Evolutionary conservation across 30 jellyfish, hydroid and myxozoan species (phyloP), one percentile per base, ranked within the genome.

Genomic region (Phacellophora camtschatica): DNA sequence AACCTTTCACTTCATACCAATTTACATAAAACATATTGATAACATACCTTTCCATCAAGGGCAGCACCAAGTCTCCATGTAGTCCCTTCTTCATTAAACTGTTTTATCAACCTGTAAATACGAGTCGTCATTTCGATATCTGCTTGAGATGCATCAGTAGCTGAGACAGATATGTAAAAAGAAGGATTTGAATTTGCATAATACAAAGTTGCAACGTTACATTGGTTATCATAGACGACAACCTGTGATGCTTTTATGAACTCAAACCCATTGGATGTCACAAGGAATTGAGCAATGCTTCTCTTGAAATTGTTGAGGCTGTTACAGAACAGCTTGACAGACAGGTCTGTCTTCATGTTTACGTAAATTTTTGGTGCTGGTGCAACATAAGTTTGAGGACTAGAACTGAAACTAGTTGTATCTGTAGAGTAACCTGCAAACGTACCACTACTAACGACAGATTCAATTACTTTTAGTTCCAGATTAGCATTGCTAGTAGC

Each of bases 41-140:
- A n/a, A n/a, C n/a, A n/a, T 62, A 88, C 97, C 90, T 80, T 65
- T 6, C 48, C 55, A 58, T 58, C 88, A 43, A 88, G 62, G 4
- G 92, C 81, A 16, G 88, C 87, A 24, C 94, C 62, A 36, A 88
- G 75, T 20, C 88, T 66, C 94, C 97, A 71, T 9, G 94, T 79
- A 30, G 97, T 75, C 10, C 94, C 95, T 78, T 88, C 97, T 9
- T 42, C 72, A 33, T 69, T 37, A 36, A 71, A 63, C 39, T 88
- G 97, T 27, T 61, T 20, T 20, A 88, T 49, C 24, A 88, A 71
- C 59, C 37, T 70, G 75, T 39, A 56, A 30, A 82, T 82, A 49
- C 86, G 81, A 3, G 11, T 49, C 1, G 97, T 88, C 24, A 70
- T 69, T 27, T 74, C 75, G 15, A n/a, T 24, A 66, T 76, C 90